Evolutionary conservation across 2,797 vertebrate genomes (phyloP), one percentile per base, ranked within the genome.

Genomic region (Nyctalus aviator): DNA sequence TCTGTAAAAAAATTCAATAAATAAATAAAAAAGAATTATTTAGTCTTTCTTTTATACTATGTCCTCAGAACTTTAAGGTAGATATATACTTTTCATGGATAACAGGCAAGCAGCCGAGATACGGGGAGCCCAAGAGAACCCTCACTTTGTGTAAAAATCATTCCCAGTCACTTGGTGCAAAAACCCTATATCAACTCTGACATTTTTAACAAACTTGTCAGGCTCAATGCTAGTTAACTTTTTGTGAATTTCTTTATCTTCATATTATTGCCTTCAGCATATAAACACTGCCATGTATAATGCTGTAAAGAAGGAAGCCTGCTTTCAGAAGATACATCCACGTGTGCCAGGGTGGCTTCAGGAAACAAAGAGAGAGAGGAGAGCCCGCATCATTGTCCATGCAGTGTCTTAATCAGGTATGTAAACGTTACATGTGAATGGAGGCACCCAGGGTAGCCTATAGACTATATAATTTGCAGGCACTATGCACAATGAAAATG

Each of bases 21-120:
- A 44, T 44, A 44, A 44, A 6, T 6, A 44, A 44, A 44, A 6
- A 44, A 44, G 8, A 44, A 44, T 44, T 44, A 44, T 44, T 44
- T 44, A 11, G 44, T 44, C 44, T 44, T 44, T 44, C 9, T 44
- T 79, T 77, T 37, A 53, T 30, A n/a, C 27, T 64, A 7, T 30
- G n/a, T 76, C 88, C 48, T 94, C 5, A 14, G 59, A 91, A 86
- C 71, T 84, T 88, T 44, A 83, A 75, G 57, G 37, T 69, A 13
- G 37, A 90, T 78, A 37, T 23, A 6, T 17, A 48, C 57, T 30
- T 94, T 72, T 68, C 27, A 5, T 12, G 59, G 50, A 59, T 17
- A 79, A 88, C 3, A 75, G 83, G 13, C 37, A 83, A 79, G 27
- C 59, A 66, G 25, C 37, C 32, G 32, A 23, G 6, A 13, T 32